Percentiles rank a stretch among this genome's conserved stretches.
phyloP scores from a whole-genome alignment of 2,113 vertebrate species.

The Onychorhynchus coronatus region DNA sequence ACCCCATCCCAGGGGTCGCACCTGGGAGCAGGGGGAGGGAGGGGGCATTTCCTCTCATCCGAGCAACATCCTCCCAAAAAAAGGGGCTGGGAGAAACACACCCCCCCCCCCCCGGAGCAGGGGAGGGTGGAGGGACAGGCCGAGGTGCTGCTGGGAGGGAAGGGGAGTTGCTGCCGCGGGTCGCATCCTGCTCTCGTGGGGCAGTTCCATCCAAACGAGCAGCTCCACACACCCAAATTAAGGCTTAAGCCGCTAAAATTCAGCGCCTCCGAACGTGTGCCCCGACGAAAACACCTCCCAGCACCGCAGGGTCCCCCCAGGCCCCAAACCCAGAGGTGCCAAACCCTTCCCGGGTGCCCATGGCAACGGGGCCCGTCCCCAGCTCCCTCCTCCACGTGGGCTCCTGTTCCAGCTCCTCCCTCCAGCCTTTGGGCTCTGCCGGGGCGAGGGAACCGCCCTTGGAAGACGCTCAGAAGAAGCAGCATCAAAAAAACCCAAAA shows the following conservation, averaged over 20 bases:
- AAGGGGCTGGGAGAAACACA: background rate
- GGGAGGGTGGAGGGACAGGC: background rate
- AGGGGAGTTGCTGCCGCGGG: background rate
- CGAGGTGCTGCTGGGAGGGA: background rate
- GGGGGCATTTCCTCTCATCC: background rate
- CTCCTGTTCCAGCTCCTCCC: background rate
- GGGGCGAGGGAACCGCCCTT: background rate
- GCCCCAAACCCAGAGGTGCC: background rate
- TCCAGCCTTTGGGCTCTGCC: background rate
- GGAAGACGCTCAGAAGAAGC: background rate
- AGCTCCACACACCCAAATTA: background rate
- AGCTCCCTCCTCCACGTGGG: fast-evolving
- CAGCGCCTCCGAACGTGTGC: background rate
- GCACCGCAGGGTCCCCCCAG: background rate
- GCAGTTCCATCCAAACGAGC: background rate
- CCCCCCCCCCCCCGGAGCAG: background rate
- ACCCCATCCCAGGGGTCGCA: background rate
- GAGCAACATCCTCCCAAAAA: background rate
- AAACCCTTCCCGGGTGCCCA: background rate
- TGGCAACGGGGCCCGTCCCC: background rate
- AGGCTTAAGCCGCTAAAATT: background rate
- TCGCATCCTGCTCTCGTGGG: background rate
- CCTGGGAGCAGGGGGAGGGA: background rate
- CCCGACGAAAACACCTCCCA: background rate
- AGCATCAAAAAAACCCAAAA: background rate